Percentiles rank a stretch among this genome's conserved stretches.
Conservation (phyloP, 2,888 invertebrate species). For the Chaetoderma sp. region DNA sequence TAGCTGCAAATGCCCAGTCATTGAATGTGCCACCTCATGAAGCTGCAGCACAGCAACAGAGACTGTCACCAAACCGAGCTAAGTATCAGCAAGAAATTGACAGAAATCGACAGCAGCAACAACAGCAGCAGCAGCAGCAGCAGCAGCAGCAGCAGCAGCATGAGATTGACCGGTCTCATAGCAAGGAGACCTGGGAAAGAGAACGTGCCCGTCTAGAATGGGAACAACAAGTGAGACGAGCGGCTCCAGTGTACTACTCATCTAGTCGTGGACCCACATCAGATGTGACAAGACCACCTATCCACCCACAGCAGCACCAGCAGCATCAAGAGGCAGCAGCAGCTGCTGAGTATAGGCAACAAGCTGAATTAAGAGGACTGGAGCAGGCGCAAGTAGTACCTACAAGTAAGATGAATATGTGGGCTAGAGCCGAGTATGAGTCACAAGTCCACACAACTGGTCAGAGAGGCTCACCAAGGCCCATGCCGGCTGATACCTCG, state of each 20-base stretch:
- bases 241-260: not conserved
- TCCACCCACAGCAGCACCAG: slow-evolving; percentile 30
- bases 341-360: slow-evolving; percentile 4
- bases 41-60: not conserved
- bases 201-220: slow-evolving; percentile 14
- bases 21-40: slow-evolving; percentile 85
- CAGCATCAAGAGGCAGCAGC: slow-evolving; percentile 27
- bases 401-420: not conserved
- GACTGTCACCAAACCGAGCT: not conserved
- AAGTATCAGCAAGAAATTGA: slow-evolving; percentile 41
- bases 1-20: slow-evolving; percentile 90
- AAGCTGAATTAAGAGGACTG: not conserved
- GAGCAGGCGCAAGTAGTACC: slow-evolving; percentile 7
- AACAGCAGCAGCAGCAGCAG: slow-evolving; percentile 12
- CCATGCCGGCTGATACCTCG: not conserved
- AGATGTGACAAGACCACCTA: slow-evolving; percentile 40
- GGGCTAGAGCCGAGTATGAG: not conserved
- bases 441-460: not conserved
- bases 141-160: slow-evolving; percentile 4
- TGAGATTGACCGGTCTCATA: slow-evolving; percentile 10
- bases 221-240: not conserved
- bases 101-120: slow-evolving; percentile 24
- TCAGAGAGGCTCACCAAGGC: not conserved
- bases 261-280: not conserved
- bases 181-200: slow-evolving; percentile 29